phyloP scores from a whole-genome alignment of 2,797 vertebrate genomes.

The Schizopygopsis pylzovi region DNA sequence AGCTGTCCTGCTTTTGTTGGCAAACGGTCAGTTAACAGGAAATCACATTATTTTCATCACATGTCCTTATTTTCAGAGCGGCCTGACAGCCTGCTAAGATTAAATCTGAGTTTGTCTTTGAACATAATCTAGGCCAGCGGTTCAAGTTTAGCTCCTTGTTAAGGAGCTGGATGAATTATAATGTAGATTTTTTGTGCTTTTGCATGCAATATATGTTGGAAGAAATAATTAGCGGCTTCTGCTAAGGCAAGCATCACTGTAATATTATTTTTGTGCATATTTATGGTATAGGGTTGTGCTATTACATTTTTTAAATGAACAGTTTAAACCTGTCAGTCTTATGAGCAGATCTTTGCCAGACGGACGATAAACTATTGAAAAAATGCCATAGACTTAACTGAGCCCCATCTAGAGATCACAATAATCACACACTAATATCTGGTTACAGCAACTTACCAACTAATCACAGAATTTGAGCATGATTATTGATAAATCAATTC shows the following conservation, averaged over 20 bases:
- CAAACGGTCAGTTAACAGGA: constrained; percentile 54
- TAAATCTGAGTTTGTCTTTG: constrained; percentile 50
- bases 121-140: constrained; percentile 45
- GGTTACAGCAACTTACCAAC: neutral
- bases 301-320: too few relatives aligned
- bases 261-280: neutral
- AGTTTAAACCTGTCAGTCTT: neutral
- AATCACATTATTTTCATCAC: constrained; percentile 43
- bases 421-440: neutral
- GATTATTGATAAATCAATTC: neutral
- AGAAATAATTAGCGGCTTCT: neutral
- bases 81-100: constrained; percentile 56
- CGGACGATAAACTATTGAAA: neutral
- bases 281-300: neutral
- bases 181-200: neutral
- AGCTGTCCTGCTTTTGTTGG: constrained; percentile 55
- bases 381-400: neutral
- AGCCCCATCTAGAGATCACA: neutral
- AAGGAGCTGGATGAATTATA: constrained; percentile 31
- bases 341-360: neutral
- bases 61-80: constrained; percentile 45
- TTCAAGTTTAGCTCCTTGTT: constrained; percentile 36
- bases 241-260: neutral
- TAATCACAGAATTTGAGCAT: neutral
- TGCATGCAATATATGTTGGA: constrained; percentile 8